Conservation (phyloP, 2,113 vertebrate genomes). For the Stigmatopora nigra region DNA sequence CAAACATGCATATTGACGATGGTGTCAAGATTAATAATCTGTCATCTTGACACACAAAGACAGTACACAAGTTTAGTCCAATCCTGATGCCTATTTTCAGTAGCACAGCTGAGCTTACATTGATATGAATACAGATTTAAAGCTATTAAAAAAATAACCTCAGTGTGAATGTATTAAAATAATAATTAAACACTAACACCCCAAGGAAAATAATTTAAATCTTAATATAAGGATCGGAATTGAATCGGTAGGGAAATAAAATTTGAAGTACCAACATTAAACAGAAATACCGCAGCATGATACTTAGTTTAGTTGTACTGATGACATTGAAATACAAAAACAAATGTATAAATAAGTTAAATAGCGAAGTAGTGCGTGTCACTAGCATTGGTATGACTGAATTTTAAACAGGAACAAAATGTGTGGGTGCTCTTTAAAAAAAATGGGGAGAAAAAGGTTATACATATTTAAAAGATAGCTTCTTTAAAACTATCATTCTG, state of each 20-base stretch:
- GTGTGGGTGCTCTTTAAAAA: neutral
- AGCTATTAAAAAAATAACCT: conserved; percentile 22
- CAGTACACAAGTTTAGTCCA: neutral
- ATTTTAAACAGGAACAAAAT: conserved; percentile 13
- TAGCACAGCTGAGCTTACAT: conserved; percentile 18
- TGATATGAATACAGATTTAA: conserved; percentile 23
- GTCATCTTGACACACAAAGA: neutral
- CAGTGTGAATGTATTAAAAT: conserved; percentile 45
- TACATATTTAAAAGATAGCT: conserved; percentile 21
- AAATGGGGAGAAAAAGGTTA: conserved; percentile 11
- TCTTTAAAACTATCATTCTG: conserved; percentile 19
- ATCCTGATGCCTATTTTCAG: neutral
- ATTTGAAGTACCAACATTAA: conserved; percentile 50
- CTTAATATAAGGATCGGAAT: conserved; percentile 49
- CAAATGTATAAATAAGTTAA: conserved; percentile 37
- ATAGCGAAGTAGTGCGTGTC: conserved; percentile 31
- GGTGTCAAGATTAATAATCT: neutral
- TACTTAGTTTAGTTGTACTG: neutral
- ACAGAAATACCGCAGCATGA: conserved; percentile 9
- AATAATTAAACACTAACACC: conserved; percentile 15
- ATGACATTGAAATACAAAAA: neutral
- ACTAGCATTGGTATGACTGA: neutral
- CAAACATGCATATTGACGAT: neutral
- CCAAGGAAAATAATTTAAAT: conserved; percentile 44
- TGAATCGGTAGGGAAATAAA: conserved; percentile 23